Evolutionary conservation across 2,113 vertebrate genomes (phyloP), one percentile per base, ranked within the genome.

Genomic region (Choloepus hoffmanni): DNA sequence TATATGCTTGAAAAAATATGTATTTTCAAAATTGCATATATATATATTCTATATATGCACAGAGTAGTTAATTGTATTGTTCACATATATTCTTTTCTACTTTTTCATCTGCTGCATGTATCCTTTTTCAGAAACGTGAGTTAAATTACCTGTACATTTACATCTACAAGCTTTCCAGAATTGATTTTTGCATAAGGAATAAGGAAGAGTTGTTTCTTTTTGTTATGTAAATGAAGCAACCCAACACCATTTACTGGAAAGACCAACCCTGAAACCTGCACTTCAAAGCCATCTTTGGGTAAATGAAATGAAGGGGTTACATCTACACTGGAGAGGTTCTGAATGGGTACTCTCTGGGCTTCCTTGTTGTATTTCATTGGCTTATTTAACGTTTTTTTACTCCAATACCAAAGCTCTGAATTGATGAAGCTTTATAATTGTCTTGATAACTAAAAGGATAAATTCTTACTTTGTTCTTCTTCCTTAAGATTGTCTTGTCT

Each of bases 341-440:
- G 33, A 7, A 21, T 85, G 70, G 50, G 33, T 58, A 23, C 8
- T 21, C 43, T 55, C 43, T 92, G 16, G 50, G 10, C 19, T 33
- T 77, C 86, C 50, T 70, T 50, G 30, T 94, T 87, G 5, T n/a
- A 21, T 68, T 87, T 84, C 65, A 79, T 19, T 74, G 55, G 45
- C 26, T 18, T 92, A 19, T 81, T 92, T 92, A 65, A 86, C 40
- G 55, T 86, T 73, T 26, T 65, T 94, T 55, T 40, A 62, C 43
- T 82, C 15, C 9, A 55, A 78, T 50, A 91, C 33, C 18, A 50
- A 55, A 70, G 53, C 43, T 94, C 21, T 87, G 19, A 93, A 81
- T 88, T 87, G 10, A 18, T 79, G 28, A 74, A 90, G 65, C 36
- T 76, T 92, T 94, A 23, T 90, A 67, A 28, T 24, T 72, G 8